Percentiles rank a stretch among this genome's conserved stretches.
Conservation (phyloP, 2,888 invertebrate species). For the Philaethria dido region DNA sequence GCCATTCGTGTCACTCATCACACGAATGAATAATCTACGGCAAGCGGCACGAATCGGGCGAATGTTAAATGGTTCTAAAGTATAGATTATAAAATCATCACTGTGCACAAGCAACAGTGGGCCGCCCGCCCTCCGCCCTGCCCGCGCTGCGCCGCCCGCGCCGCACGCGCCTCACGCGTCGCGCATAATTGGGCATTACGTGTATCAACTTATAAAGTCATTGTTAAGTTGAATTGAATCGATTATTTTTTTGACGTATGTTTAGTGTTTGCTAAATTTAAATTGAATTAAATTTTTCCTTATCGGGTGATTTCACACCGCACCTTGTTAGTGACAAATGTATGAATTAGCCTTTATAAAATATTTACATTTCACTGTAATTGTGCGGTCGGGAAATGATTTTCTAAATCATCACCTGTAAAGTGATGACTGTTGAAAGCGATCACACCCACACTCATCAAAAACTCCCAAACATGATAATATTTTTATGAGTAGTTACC, state of each 20-base stretch:
- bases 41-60: not conserved
- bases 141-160: not conserved
- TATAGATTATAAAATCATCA: not conserved
- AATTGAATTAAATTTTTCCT: not conserved
- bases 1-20: not conserved
- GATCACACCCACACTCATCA: no score
- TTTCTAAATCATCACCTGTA: no score
- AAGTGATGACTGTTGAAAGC: no score
- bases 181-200: conserved; percentile 1
- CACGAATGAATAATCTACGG: not conserved
- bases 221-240: not conserved
- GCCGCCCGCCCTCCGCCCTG: not conserved
- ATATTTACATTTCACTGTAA: not conserved
- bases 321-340: not conserved
- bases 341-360: not conserved
- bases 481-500: no score
- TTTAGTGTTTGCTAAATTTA: not conserved
- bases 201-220: not conserved
- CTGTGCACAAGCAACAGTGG: not conserved
- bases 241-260: not conserved
- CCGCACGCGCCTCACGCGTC: not conserved
- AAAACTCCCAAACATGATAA: no score
- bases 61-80: not conserved
- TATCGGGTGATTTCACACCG: not conserved
- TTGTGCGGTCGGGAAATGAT: not conserved